Base-by-base conservation (phyloP, 1,140 invertebrate genomes). In the Portunus trituberculatus region DNA sequence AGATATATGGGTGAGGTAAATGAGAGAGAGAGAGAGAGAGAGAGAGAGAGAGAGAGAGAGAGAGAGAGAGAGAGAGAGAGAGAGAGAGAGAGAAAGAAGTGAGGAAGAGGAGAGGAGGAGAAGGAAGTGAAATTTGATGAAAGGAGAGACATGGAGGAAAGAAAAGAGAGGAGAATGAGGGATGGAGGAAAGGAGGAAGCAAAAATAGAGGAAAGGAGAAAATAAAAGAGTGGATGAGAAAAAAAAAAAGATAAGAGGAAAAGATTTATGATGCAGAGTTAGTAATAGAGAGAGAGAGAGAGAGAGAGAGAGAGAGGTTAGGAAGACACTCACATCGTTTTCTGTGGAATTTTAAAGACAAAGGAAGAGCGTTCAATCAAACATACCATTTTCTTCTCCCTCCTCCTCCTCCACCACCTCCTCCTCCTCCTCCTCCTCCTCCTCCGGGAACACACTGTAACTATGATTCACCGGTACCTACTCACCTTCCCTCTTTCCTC, bases 381-480 rank as follows among this genome's bases (percentile, higher is more conserved):
- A 2, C 39, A 39, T 39, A 1, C 39, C 39, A 39, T 39, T 39
- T 39, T 39, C 39, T 6, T 39, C 39, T 6, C 6, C 39, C 39
- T 87, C 84, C 84, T 39, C n/a, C 84, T 86, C 84, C 84, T 28
- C n/a, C 84, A 29, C 39, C 84, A 16, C 84, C 84, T 87, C 84
- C 84, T 39, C n/a, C 84, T 86, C 84, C 84, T 28, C n/a, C 84
- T 87, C 39, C 84, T 39, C 84, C 84, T 86, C 32, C 32, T 20
- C 28, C 16, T 28, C 28, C 28, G 28, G 16, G 84, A 32, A 87
- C 20, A 87, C 84, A 87, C 84, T 6, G 29, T 39, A 39, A 39
- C 39, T 39, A 39, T 39, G 39, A 39, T 39, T 39, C 39, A 39
- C 28, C 28, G 29, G 0, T 39, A 86, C 84, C n/a, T 86, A 31